Evolutionary conservation across 2,888 invertebrate species (phyloP), one percentile per base, ranked within the genome.

Genomic region (Lepidochrysops patricia): DNA sequence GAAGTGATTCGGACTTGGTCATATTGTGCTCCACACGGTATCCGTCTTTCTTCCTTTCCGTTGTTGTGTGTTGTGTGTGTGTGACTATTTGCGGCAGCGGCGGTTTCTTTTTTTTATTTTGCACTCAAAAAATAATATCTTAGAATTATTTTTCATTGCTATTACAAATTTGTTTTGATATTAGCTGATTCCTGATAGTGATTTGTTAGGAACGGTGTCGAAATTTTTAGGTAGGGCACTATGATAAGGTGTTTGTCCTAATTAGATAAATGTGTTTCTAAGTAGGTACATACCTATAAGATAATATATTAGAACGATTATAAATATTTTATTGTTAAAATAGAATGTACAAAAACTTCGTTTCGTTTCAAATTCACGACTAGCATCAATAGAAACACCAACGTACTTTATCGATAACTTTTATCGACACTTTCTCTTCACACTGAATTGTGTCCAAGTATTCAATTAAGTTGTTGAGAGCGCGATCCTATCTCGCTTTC

Each of bases 381-480:
- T 60, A 52, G 34, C 12, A 7, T 37, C 13, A 37, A 15, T 37
- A 1, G 2, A n/a, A n/a, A 43, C 4, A 13, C 6, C 27, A 5
- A 15, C 12, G 6, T 5, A 57, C 26, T 5, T 6, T 35, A 62
- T 71, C 71, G 72, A 70, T 62, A 67, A 63, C 64, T 64, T 63
- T 63, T 61, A 69, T 72, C 72, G 72, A 70, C 62, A 62, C 43
- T 29, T 57, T 66, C 62, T 74, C 65, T 67, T 77, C 64, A 75
- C 80, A 74, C 57, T 60, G 59, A 62, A 70, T 57, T 59, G 60
- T 62, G 70, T 73, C 70, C 72, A 74, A 74, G 72, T 76, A 78
- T 85, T 82, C 82, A 84, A 87, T 87, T 84, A 84, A 85, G 84
- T 83, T 82, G 84, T 85, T 76, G 76, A 76, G 74, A 75, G 69